Conservation (phyloP, 2,888 invertebrate genomes). For the Lithophane leautieri region DNA sequence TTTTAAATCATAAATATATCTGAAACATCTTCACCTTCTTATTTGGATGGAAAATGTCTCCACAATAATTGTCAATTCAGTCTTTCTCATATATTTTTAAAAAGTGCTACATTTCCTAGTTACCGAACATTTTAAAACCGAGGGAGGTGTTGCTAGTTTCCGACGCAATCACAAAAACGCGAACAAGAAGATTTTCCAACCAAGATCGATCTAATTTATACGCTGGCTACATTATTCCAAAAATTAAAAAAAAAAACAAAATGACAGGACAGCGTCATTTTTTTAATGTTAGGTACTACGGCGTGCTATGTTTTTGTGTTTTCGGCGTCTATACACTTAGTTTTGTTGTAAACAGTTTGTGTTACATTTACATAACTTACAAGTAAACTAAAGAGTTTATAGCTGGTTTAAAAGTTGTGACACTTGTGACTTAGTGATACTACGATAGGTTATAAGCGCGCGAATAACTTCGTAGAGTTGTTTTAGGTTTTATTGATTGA, state of each 20-base stretch:
- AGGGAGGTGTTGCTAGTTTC: conserved; percentile 29
- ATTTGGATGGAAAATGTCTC: no score
- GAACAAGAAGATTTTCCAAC: not conserved
- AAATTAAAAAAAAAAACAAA: conserved; percentile 38
- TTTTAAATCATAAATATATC: no score
- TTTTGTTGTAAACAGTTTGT: not conserved
- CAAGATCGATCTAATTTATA: not conserved
- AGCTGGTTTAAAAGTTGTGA: conserved; percentile 8
- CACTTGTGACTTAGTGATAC: conserved; percentile 10
- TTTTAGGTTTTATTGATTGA: not conserved
- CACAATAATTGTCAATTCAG: not conserved
- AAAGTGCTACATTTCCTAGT: not conserved
- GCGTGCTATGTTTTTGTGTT: conserved; percentile 36
- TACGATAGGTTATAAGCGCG: conserved; percentile 55
- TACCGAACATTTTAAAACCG: conserved; percentile 6
- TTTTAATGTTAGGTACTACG: conserved; percentile 22
- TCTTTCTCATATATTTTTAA: not conserved
- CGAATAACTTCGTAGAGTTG: conserved; percentile 50
- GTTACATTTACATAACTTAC: not conserved
- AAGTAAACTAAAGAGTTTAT: not conserved
- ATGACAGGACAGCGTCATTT: conserved; percentile 48
- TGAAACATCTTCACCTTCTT: no score
- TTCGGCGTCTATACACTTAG: not conserved
- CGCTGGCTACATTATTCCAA: conserved; percentile 28
- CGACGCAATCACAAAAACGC: not conserved